Conservation (phyloP, 2,113 vertebrate genomes). For the Marcusenius ussheri region DNA sequence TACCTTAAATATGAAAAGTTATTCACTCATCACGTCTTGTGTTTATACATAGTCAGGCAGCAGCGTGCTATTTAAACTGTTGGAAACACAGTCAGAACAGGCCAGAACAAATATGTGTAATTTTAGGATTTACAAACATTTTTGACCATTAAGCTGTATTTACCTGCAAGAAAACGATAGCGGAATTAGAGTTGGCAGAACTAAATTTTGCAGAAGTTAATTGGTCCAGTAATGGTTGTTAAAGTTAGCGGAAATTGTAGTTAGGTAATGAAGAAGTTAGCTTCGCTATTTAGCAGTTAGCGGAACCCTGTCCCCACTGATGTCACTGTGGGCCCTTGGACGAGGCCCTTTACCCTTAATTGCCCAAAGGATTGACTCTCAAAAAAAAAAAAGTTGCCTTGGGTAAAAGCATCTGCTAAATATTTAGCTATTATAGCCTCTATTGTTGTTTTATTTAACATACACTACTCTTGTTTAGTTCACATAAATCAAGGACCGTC, state of each 20-base stretch:
- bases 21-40: neutral
- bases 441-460: neutral
- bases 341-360: neutral
- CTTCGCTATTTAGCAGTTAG: neutral
- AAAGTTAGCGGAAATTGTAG: neutral
- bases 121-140: neutral
- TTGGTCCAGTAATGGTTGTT: neutral
- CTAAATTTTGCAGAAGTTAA: neutral
- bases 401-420: neutral
- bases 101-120: neutral
- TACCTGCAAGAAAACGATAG: neutral
- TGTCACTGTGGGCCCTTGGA: neutral
- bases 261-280: neutral
- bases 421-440: neutral
- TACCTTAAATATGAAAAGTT: neutral
- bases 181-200: neutral
- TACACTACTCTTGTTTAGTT: neutral
- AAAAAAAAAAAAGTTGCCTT: neutral
- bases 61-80: neutral
- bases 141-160: neutral
- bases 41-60: neutral
- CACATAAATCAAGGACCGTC: neutral
- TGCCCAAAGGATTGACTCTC: neutral
- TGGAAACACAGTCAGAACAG: neutral
- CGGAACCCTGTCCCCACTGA: neutral